Percentiles rank a stretch among this genome's conserved stretches.
phyloP scores from a whole-genome alignment of 1,140 invertebrate genomes.

The Aphidius gifuensis region DNA sequence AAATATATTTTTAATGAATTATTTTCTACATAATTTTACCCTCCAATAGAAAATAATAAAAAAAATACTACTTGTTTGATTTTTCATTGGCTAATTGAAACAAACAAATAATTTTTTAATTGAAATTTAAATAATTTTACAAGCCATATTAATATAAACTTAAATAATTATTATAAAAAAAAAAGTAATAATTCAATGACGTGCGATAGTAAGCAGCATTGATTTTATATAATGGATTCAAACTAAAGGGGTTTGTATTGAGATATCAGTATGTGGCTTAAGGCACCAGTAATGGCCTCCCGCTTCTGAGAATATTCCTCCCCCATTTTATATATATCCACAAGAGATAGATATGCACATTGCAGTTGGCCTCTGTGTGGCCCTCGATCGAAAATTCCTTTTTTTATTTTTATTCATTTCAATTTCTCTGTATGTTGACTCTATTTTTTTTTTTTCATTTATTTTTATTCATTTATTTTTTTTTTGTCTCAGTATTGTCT shows the following conservation, averaged over 20 bases:
- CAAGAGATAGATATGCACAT: slow-evolving; percentile 39
- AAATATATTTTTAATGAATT: too few relatives aligned
- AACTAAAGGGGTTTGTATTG: slow-evolving; percentile 53
- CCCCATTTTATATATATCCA: slow-evolving; percentile 18
- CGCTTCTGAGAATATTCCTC: slow-evolving; percentile 47
- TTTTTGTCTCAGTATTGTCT: neutral
- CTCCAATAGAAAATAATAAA: too few relatives aligned
- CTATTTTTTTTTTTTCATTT: slow-evolving; percentile 7
- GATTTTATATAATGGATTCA: slow-evolving; percentile 55
- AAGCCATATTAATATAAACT: too few relatives aligned
- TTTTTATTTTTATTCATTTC: neutral
- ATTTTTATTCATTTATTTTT: neutral
- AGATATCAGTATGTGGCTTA: slow-evolving; percentile 53
- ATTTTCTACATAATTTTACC: too few relatives aligned
- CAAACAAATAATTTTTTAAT: too few relatives aligned
- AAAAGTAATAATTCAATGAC: slow-evolving; percentile 4
- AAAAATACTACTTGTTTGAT: too few relatives aligned
- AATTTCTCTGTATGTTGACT: slow-evolving; percentile 12
- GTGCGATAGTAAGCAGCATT: neutral
- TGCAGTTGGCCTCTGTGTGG: slow-evolving; percentile 27
- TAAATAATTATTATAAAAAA: slow-evolving; percentile 5
- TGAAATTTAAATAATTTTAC: too few relatives aligned
- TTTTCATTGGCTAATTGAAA: too few relatives aligned
- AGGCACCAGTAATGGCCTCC: slow-evolving; percentile 50
- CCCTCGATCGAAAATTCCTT: slow-evolving; percentile 10